phyloP scores from a whole-genome alignment of 2,888 invertebrate species.

The Argyresthia albistria region DNA sequence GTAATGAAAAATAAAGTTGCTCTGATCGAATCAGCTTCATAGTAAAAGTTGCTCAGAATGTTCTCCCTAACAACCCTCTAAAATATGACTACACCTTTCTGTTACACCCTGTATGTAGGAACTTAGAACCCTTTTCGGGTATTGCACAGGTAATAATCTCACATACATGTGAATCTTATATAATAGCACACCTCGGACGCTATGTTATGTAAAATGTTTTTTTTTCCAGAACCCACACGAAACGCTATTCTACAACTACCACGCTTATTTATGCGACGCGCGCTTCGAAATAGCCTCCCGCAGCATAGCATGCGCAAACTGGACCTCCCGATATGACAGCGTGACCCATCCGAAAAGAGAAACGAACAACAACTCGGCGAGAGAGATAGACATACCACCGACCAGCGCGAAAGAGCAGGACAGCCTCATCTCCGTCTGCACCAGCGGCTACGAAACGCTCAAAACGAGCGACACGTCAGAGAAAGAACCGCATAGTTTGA shows the following conservation, averaged over 20 bases:
- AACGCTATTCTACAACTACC: constrained; percentile 84
- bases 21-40: too few species aligned
- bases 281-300: constrained; percentile 83
- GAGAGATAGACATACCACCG: constrained; percentile 33
- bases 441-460: constrained; percentile 55
- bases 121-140: too few species aligned
- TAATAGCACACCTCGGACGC: too few species aligned
- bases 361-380: constrained; percentile 41
- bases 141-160: too few species aligned
- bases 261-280: constrained; percentile 90
- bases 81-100: too few species aligned
- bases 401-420: constrained; percentile 43
- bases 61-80: too few species aligned
- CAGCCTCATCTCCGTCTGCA: constrained; percentile 53
- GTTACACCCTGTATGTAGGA: too few species aligned
- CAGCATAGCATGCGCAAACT: constrained; percentile 80
- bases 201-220: too few species aligned
- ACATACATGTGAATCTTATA: too few species aligned
- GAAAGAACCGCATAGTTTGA: constrained; percentile 46
- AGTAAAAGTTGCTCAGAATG: too few species aligned
- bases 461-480: constrained; percentile 42
- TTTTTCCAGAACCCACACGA: constrained; percentile 67
- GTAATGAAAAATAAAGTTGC: too few species aligned
- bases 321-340: constrained; percentile 87
- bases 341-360: constrained; percentile 50